Conservation (phyloP, 2,888 invertebrate genomes). For the Polydrusus tereticollis region DNA sequence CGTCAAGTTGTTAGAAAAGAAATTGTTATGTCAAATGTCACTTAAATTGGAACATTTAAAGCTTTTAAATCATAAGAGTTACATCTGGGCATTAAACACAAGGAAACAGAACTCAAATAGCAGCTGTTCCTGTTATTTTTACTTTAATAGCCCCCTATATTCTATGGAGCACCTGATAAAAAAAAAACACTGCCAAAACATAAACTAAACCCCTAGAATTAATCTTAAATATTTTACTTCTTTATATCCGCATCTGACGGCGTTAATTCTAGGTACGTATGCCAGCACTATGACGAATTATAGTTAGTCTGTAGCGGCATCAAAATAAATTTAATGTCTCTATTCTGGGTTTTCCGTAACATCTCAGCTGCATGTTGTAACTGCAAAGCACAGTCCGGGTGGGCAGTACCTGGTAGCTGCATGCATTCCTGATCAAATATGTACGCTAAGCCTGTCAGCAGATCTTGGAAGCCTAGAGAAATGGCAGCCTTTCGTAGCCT, state of each 20-base stretch:
- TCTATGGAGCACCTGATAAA: too few relatives aligned
- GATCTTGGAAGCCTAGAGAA: constrained; percentile 90
- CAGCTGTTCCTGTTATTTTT: too few relatives aligned
- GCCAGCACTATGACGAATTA: constrained; percentile 46
- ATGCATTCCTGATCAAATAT: constrained; percentile 92
- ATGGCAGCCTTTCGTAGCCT: constrained; percentile 90
- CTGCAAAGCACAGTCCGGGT: constrained; percentile 90
- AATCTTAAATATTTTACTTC: background rate
- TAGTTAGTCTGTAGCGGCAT: constrained; percentile 65
- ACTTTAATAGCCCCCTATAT: too few relatives aligned
- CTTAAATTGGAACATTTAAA: too few relatives aligned
- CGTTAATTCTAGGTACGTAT: constrained; percentile 15
- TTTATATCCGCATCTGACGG: background rate
- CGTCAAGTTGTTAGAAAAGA: too few relatives aligned
- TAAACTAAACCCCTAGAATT: background rate
- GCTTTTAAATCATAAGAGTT: too few relatives aligned
- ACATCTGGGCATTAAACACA: too few relatives aligned
- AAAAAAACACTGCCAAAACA: background rate
- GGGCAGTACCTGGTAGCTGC: constrained; percentile 80
- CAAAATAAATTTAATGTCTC: constrained; percentile 65
- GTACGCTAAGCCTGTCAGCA: constrained; percentile 86
- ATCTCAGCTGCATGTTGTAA: constrained; percentile 89
- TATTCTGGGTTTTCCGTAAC: constrained; percentile 79
- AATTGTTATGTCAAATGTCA: too few relatives aligned
- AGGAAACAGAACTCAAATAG: too few relatives aligned